Evolutionary conservation across 2,113 vertebrate genomes (phyloP), one percentile per base, ranked within the genome.

Genomic region (Microcebus jonahi): DNA sequence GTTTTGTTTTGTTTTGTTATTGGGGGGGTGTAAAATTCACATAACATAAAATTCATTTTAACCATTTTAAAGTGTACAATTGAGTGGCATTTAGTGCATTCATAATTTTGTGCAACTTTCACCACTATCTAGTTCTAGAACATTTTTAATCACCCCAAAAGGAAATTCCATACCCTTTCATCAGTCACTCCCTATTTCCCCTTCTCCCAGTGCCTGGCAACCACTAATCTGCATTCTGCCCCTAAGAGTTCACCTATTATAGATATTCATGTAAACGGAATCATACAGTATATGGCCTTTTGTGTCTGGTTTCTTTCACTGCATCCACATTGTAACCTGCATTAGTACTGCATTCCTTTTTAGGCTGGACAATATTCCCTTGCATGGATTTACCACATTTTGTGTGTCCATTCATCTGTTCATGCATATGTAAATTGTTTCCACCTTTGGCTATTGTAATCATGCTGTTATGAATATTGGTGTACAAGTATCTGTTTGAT

Each of bases 21-120:
- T 65, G 17, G 73, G 21, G 27, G 42, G 21, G 42, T 3, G 10
- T 36, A 31, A 61, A 29, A 93, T 7, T 75, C 48, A 76, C 2
- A 82, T 14, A 63, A 76, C 11, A 68, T 36, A 76, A 59, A 86
- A 71, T 61, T 27, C n/a, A 79, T 76, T 39, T 65, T 77, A 86
- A 65, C 65, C 45, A 42, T 34, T 89, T 84, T 39, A 59, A 81
- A 83, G 18, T 23, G 0, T 48, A 31, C 42, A 7, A 17, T 61
- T 83, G 25, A 29, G 29, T 9, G 31, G 36, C 53, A 48, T 48
- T 80, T 23, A 45, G 25, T n/a, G 25, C 8, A 14, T 70, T 42
- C 34, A 29, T 29, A 53, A 29, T 13, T 20, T 53, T n/a, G 39
- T 20, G 0, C 57, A 18, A 11, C 29, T n/a, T n/a, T 55, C 27